Percentiles rank a stretch among this genome's conserved stretches.
These are phyloP conservation scores for Platysteira castanea DNA, from an alignment of 2,113 vertebrate genomes.

Conservation along the genomic window DNA sequence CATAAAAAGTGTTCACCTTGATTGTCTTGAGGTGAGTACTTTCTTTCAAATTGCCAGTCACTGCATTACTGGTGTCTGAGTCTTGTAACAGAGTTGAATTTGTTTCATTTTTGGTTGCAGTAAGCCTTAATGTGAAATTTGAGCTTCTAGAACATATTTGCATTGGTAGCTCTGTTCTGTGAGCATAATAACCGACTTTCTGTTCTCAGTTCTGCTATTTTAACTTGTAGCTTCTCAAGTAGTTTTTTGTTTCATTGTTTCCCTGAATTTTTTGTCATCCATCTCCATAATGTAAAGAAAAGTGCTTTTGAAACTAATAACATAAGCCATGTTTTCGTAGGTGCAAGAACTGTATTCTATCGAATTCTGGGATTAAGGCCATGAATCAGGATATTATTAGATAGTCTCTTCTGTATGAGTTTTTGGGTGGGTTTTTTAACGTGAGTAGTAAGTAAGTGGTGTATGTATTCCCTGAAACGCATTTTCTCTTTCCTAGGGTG, in stretches of 20 bases:
- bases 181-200: not conserved
- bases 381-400: not conserved
- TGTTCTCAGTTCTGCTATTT: not conserved
- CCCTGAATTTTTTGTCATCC: not conserved
- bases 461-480: not conserved
- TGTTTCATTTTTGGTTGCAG: not conserved
- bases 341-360: not conserved
- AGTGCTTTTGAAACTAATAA: not conserved
- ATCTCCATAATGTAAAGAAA: not conserved
- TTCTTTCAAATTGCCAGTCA: not conserved
- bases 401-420: not conserved
- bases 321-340: not conserved
- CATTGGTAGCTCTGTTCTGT: not conserved
- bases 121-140: not conserved
- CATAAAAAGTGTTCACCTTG: slow-evolving; percentile 93
- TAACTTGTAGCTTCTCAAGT: not conserved
- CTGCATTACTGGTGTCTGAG: not conserved
- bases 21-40: slow-evolving; percentile 88
- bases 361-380: not conserved
- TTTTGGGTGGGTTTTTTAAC: not conserved
- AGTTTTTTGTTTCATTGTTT: not conserved
- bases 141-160: not conserved
- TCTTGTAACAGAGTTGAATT: not conserved
- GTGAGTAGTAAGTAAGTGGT: not conserved
- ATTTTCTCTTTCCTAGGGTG: slow-evolving; percentile 77